Percentiles rank a stretch among this genome's conserved stretches.
Evolutionary conservation across 1,140 invertebrate species (phyloP).

Genomic region (Drosophila melanogaster): Release_6_plus_ISO1_MT NT_033777.3:23699001-23699500

Average conservation of each 20-base stretch:
- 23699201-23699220: background rate
- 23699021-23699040: conserved; percentile 74
- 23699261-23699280: background rate
- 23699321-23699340: conserved; percentile 18
- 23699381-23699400: conserved; percentile 42
- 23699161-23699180: conserved; percentile 40
- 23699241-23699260: background rate
- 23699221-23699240: background rate
- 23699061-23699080: conserved; percentile 36
- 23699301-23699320: no score
- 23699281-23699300: no score
- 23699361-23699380: conserved; percentile 16
- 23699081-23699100: conserved; percentile 10
- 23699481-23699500: conserved; percentile 48
- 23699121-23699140: conserved; percentile 24
- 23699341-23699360: conserved; percentile 18
- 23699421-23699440: conserved; percentile 15
- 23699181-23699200: conserved; percentile 33
- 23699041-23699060: conserved; percentile 66
- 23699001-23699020: conserved; percentile 66
- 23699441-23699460: no score
- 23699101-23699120: conserved; percentile 19
- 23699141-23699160: conserved; percentile 18
- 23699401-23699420: conserved; percentile 32
- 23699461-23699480: conserved; percentile 23